Evolutionary conservation across 1,140 invertebrate genomes (phyloP).

Genomic region (Platorchestia sp.): DNA sequence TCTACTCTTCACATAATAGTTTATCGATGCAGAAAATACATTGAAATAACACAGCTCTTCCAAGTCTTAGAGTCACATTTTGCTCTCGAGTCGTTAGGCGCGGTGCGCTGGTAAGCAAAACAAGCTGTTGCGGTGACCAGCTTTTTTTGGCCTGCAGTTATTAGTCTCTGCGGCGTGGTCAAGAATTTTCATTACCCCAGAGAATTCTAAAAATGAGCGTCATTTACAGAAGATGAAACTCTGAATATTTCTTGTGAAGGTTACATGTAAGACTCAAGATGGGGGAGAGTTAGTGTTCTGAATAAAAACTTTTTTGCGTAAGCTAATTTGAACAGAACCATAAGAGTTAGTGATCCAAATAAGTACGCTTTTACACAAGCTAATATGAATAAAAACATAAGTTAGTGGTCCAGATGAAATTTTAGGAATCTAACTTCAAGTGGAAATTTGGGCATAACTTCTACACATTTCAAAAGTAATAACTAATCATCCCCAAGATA

Average conservation of each 20-base stretch:
- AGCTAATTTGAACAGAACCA: not conserved
- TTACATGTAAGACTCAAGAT: not conserved
- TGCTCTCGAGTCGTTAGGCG: not conserved
- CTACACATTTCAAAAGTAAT: too few relatives aligned
- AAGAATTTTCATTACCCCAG: not conserved
- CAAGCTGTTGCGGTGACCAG: not conserved
- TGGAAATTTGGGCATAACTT: too few relatives aligned
- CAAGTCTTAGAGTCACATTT: too few relatives aligned
- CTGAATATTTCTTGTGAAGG: not conserved
- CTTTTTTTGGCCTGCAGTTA: not conserved
- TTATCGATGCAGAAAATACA: too few relatives aligned
- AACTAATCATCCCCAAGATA: too few relatives aligned
- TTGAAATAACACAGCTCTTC: too few relatives aligned
- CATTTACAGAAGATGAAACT: not conserved
- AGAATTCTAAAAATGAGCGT: not conserved
- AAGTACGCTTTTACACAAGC: too few relatives aligned
- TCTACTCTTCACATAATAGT: too few relatives aligned
- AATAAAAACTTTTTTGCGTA: not conserved
- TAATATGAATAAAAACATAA: too few relatives aligned
- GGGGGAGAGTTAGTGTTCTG: not conserved
- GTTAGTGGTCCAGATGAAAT: too few relatives aligned
- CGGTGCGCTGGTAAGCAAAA: not conserved
- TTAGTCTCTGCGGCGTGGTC: not conserved
- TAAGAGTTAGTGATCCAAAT: not conserved
- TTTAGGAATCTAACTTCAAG: too few relatives aligned